Evolutionary conservation across 2,113 vertebrate genomes (phyloP).

Genomic region (Speoplatyrhinus poulsoni): DNA sequence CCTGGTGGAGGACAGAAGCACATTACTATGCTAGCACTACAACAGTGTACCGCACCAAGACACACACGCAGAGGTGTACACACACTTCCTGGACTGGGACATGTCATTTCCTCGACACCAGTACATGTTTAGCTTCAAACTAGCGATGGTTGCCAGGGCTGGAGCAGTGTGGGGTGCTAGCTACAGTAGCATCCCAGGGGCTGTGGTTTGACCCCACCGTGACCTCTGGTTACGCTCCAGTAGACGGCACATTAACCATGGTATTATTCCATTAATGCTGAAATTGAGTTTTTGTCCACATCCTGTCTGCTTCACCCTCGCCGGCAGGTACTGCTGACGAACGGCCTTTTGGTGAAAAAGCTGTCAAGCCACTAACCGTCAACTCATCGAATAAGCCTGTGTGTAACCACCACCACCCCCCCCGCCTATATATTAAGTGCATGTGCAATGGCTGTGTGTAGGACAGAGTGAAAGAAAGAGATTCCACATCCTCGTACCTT

Average conservation of each 20-base stretch:
- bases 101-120: background rate
- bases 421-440: background rate
- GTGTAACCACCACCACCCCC: background rate
- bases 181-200: constrained; percentile 24
- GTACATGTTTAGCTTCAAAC: constrained; percentile 1
- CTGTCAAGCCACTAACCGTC: constrained; percentile 15
- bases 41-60: background rate
- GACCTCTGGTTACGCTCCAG: constrained; percentile 67
- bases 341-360: constrained; percentile 42
- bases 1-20: constrained; percentile 70
- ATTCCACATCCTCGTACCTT: background rate
- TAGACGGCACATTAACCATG: constrained; percentile 60
- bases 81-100: no score
- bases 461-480: background rate
- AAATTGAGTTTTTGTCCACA: constrained; percentile 69
- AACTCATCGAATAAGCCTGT: constrained; percentile 8
- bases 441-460: background rate
- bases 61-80: no score
- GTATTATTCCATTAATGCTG: constrained; percentile 72
- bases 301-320: constrained; percentile 56
- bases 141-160: constrained; percentile 21
- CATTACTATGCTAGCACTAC: background rate
- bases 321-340: constrained; percentile 63
- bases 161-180: constrained; percentile 8
- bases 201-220: constrained; percentile 52